These are phyloP conservation scores for Cyclopterus lumpus DNA, from an alignment of 2,797 vertebrate genomes.

Conservation along the genomic window DNA sequence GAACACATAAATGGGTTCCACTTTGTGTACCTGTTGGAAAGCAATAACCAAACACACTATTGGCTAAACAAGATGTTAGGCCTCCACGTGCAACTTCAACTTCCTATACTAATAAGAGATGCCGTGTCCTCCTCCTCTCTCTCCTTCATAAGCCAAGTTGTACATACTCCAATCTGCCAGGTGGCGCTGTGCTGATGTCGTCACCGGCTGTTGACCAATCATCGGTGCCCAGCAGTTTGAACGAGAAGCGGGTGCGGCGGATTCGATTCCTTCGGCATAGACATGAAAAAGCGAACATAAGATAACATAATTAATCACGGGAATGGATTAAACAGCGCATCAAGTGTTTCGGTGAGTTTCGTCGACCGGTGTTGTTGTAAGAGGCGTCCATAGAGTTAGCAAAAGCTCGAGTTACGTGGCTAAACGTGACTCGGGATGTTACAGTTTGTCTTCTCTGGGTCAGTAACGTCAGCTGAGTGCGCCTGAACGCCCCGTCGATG, in stretches of 20 bases:
- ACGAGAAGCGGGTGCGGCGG: constrained; percentile 51
- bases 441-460: background rate
- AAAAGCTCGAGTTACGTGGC: background rate
- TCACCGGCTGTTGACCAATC: constrained; percentile 54
- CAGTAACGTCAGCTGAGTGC: background rate
- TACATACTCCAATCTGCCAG: constrained; percentile 45
- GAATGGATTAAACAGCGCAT: background rate
- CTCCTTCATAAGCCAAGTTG: background rate
- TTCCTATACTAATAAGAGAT: background rate
- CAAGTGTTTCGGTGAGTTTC: background rate
- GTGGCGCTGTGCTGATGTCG: constrained; percentile 26
- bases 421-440: background rate
- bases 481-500: no score
- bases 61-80: background rate
- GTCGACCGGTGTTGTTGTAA: background rate
- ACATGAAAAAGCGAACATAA: background rate
- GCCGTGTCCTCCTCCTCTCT: background rate
- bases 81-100: background rate
- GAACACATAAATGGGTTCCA: background rate
- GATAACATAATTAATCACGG: fast-evolving
- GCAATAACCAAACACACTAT: background rate
- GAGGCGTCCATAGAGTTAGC: background rate
- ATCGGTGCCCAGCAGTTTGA: constrained; percentile 60
- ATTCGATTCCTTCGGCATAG: background rate
- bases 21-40: background rate